These are phyloP conservation scores for Boulengeromyrus knoepffleri DNA, from an alignment of 2,113 vertebrate species.

Conservation along the genomic window DNA sequence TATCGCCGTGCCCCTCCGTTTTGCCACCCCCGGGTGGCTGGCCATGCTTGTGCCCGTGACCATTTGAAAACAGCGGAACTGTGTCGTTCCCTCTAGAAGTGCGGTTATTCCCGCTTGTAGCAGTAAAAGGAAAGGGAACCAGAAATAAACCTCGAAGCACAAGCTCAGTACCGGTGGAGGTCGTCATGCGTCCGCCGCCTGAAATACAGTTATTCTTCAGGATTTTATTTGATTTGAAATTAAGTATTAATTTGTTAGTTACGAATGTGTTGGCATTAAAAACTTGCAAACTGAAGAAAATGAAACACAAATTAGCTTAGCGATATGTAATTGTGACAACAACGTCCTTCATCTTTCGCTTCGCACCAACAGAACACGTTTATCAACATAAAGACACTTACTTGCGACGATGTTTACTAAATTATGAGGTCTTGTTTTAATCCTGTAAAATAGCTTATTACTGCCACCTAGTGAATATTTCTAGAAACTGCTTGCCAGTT, in stretches of 20 bases:
- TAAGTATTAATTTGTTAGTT: background rate
- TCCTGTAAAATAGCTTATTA: background rate
- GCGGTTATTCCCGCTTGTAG: background rate
- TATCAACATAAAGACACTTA: background rate
- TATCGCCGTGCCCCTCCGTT: background rate
- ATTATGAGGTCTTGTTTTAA: background rate
- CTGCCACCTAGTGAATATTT: slow-evolving; percentile 11
- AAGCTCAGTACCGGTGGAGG: background rate
- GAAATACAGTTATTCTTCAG: background rate
- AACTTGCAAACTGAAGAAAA: background rate
- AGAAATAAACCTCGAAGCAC: background rate
- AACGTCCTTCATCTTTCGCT: background rate
- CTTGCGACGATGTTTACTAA: background rate
- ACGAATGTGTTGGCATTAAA: background rate
- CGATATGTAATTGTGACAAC: background rate
- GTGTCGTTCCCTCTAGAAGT: background rate
- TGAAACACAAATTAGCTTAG: background rate
- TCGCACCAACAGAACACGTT: background rate
- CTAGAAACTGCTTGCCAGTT: background rate
- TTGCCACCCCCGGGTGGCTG: background rate
- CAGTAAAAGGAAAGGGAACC: background rate
- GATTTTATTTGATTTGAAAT: background rate
- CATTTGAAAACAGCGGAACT: background rate
- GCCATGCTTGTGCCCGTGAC: background rate
- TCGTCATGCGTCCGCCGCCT: background rate